Conservation (phyloP, 2,113 vertebrate species). For the Sterrhoptilus dennistouni region DNA sequence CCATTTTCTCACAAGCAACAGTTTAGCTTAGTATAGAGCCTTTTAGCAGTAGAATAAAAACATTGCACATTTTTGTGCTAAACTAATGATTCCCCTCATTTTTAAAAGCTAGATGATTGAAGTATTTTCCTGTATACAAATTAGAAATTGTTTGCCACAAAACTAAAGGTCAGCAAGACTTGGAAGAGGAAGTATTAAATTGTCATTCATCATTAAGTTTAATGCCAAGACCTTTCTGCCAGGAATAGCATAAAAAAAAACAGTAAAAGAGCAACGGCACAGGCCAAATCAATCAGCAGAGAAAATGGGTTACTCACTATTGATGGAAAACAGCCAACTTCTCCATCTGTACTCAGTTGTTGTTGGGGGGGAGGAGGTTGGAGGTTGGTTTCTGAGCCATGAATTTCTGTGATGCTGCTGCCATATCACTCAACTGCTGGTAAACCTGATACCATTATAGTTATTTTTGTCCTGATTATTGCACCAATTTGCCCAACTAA, state of each 20-base stretch:
- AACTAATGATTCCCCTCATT: background rate
- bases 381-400: background rate
- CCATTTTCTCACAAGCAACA: background rate
- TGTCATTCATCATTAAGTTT: slow-evolving; percentile 8
- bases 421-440: background rate
- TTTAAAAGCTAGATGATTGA: background rate
- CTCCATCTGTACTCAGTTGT: slow-evolving; percentile 6
- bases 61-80: background rate
- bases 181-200: slow-evolving; percentile 5
- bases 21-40: background rate
- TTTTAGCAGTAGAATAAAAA: background rate
- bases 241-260: background rate
- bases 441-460: background rate
- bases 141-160: background rate
- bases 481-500: background rate
- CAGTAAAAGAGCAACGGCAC: background rate
- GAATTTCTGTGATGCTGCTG: background rate
- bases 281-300: slow-evolving; percentile 44
- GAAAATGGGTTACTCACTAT: slow-evolving; percentile 34
- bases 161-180: background rate
- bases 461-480: background rate
- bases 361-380: background rate
- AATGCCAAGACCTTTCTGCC: slow-evolving; percentile 10
- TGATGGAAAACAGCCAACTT: slow-evolving; percentile 30
- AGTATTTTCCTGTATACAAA: background rate